Percentiles rank a stretch among this genome's conserved stretches.
Evolutionary conservation across 2,797 vertebrate genomes (phyloP).

Genomic region (Gymnothorax javanicus): DNA sequence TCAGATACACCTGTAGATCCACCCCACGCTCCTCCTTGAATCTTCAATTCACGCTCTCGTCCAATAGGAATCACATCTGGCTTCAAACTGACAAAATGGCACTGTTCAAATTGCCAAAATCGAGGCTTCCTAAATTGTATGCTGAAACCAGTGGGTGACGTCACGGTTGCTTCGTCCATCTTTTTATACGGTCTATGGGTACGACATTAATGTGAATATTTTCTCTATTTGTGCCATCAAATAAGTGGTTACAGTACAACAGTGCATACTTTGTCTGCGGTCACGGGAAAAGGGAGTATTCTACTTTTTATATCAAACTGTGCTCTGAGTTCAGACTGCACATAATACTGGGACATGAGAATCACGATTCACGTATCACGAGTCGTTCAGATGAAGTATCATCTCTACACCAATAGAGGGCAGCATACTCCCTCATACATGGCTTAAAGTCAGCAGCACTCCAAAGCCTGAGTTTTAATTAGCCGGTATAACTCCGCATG

Average conservation of each 20-base stretch:
- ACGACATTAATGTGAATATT: neutral
- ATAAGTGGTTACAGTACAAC: neutral
- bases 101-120: no score
- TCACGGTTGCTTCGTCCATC: no score
- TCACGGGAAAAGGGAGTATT: neutral
- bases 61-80: no score
- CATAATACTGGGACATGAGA: neutral
- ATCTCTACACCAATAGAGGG: conserved; percentile 14
- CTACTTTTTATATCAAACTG: no score
- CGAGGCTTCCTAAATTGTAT: no score
- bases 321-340: neutral
- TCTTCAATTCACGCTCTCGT: no score
- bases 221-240: neutral
- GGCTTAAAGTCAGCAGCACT: neutral
- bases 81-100: no score
- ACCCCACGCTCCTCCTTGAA: no score
- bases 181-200: no score
- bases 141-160: no score
- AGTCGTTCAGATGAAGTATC: neutral
- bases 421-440: conserved; percentile 10
- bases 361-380: neutral
- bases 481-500: neutral
- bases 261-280: neutral
- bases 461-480: neutral
- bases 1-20: no score